Percentiles rank a stretch among this genome's conserved stretches.
phyloP scores from a whole-genome alignment of 2,113 vertebrate genomes.

The Anguilla japonica region DNA sequence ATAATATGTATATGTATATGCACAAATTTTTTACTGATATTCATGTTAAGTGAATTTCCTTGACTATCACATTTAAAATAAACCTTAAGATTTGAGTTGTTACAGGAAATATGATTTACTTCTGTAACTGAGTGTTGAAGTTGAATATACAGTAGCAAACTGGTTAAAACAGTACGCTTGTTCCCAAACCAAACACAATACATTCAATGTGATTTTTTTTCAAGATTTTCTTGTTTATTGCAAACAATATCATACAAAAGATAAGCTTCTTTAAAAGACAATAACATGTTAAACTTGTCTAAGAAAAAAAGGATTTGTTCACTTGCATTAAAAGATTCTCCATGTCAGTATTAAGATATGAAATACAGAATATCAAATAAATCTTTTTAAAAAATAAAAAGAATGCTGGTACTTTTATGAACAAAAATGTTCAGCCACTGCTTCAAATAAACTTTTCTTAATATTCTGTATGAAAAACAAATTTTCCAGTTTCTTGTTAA shows the following conservation, averaged over 20 bases:
- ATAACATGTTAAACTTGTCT: constrained; percentile 74
- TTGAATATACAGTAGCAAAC: not conserved
- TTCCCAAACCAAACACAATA: constrained; percentile 33
- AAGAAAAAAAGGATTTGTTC: constrained; percentile 70
- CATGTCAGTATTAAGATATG: constrained; percentile 49
- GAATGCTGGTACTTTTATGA: constrained; percentile 69
- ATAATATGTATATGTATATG: too few relatives aligned
- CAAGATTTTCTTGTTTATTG: constrained; percentile 86
- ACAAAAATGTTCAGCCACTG: constrained; percentile 71
- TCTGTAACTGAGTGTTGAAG: not conserved
- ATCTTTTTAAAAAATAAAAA: constrained; percentile 55
- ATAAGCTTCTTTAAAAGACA: constrained; percentile 77
- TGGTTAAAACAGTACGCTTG: not conserved
- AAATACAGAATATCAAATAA: constrained; percentile 36
- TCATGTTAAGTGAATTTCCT: not conserved
- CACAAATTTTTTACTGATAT: not conserved
- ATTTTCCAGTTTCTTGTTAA: constrained; percentile 75
- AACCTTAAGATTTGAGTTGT: not conserved
- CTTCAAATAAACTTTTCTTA: constrained; percentile 55
- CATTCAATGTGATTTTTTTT: constrained; percentile 23
- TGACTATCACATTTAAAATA: not conserved
- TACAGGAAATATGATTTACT: not conserved
- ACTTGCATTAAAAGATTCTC: constrained; percentile 76
- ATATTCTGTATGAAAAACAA: constrained; percentile 57
- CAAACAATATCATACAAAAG: constrained; percentile 97